Evolutionary conservation across 2,888 invertebrate genomes (phyloP), one percentile per base, ranked within the genome.

Genomic region (Diadegma fenestrale): DNA sequence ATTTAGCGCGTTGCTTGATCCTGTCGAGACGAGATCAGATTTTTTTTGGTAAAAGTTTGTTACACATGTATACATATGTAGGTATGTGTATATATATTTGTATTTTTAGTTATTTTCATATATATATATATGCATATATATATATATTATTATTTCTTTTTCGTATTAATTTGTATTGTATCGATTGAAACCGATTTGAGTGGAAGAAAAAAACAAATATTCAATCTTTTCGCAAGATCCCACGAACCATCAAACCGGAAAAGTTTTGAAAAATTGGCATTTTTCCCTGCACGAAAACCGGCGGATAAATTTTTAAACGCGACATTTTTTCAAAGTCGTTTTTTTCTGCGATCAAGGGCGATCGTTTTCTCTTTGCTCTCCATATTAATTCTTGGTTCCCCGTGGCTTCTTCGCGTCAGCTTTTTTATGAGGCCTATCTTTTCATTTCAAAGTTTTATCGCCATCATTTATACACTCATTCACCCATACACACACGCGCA

Each of bases 341-440:
- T n/a, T 80, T 63, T 51, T 14, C 33, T 75, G 73, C 69, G 43
- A 48, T 81, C 73, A 48, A 77, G 68, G 81, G 72, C 19, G 58
- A 69, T 63, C 22, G 22, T 41, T 45, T 61, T 61, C 54, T 66
- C 30, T 68, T 48, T 66, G 37, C 48, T 58, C n/a, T 43, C 19
- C 58, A 41, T 54, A 33, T 41, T 37, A 22, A 41, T 14, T 22
- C 54, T 54, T 12, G 54, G 17, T 54, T 54, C 22, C 58, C 58
- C 4, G 22, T 37, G 43, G 26, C 26, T 78, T 68, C 30, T 75
- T 58, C 17, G 51, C 51, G 33, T 61, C 64, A 17, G 48, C 19
- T 8, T 79, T 63, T 51, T 41, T 37, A 76, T 80, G 85, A 85
- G 85, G 85, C 85, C 85, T 85, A 68, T 76, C 75, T 71, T 85